Percentiles rank a stretch among this genome's conserved stretches.
phyloP scores from a whole-genome alignment of 2,797 vertebrate species.

The Craterocephalus amniculus region DNA sequence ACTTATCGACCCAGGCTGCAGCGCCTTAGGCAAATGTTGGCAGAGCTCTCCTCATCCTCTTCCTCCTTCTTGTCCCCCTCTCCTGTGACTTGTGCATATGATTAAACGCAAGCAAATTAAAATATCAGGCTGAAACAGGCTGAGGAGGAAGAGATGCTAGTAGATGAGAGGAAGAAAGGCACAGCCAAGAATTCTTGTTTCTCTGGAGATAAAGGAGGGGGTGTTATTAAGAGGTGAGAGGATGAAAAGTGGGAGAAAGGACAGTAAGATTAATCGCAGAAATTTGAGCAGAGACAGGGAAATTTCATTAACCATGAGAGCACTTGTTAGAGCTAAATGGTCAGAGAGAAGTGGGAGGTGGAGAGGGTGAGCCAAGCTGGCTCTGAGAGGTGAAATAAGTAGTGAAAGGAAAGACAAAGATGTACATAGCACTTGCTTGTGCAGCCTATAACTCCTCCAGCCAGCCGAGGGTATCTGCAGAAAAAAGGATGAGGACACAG shows the following conservation, averaged over 20 bases:
- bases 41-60: conserved; percentile 87
- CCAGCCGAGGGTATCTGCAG: conserved; percentile 18
- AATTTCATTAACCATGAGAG: conserved; percentile 79
- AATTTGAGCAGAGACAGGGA: conserved; percentile 78
- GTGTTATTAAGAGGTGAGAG: conserved; percentile 71
- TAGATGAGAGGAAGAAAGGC: conserved; percentile 10
- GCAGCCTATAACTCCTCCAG: conserved; percentile 13
- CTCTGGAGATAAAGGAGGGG: conserved; percentile 43
- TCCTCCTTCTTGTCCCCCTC: conserved; percentile 40
- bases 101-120: conserved; percentile 79
- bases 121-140: conserved; percentile 33
- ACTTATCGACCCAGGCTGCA: conserved; percentile 91
- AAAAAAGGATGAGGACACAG: conserved; percentile 27
- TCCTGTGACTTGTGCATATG: conserved; percentile 79
- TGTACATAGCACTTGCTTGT: conserved; percentile 18
- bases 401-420: conserved; percentile 29
- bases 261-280: conserved; percentile 77
- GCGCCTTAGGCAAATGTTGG: conserved; percentile 98
- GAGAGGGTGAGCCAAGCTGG: conserved; percentile 11
- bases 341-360: conserved; percentile 61
- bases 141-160: conserved; percentile 18
- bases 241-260: conserved; percentile 67
- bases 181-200: conserved; percentile 39
- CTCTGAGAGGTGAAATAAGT: conserved; percentile 33
- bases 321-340: conserved; percentile 81